A percentile compares a stretch with the other conserved stretches of the same genome.
phyloP scores from a whole-genome alignment of 2,888 invertebrate species.

The Meiosimyza decipiens region DNA sequence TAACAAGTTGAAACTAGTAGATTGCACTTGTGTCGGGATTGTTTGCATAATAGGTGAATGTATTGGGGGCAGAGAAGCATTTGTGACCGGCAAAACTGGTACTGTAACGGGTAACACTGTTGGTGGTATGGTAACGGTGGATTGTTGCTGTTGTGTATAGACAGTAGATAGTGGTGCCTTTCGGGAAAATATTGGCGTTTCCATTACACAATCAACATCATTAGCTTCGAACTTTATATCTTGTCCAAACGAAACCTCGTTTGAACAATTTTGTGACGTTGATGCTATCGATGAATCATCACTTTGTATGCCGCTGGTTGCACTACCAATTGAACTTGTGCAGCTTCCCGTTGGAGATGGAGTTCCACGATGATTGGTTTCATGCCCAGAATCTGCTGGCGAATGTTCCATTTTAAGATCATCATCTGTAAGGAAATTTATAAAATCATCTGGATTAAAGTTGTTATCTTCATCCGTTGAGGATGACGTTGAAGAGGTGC shows the following conservation, averaged over 20 bases:
- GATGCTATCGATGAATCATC: slow-evolving; percentile 52
- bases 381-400: slow-evolving; percentile 39
- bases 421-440: slow-evolving; percentile 55
- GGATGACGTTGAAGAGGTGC: slow-evolving; percentile 44
- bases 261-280: slow-evolving; percentile 28
- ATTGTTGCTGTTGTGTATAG: slow-evolving; percentile 2
- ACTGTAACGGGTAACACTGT: slow-evolving; percentile 39
- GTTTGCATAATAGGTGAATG: slow-evolving; percentile 42
- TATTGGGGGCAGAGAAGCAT: slow-evolving; percentile 60
- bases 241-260: too few relatives aligned
- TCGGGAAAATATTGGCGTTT: not conserved
- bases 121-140: not conserved
- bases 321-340: slow-evolving; percentile 55
- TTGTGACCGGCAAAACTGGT: slow-evolving; percentile 48
- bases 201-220: slow-evolving; percentile 1
- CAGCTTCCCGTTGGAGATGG: slow-evolving; percentile 62
- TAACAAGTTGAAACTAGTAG: slow-evolving; percentile 47
- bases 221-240: not conserved
- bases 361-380: slow-evolving; percentile 53
- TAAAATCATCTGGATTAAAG: slow-evolving; percentile 60
- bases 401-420: slow-evolving; percentile 53
- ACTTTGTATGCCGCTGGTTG: slow-evolving; percentile 58
- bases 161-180: not conserved
- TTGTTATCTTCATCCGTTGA: slow-evolving; percentile 43
- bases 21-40: slow-evolving; percentile 35